Conservation (phyloP, 1,140 invertebrate genomes). For the Achroia grisella region DNA sequence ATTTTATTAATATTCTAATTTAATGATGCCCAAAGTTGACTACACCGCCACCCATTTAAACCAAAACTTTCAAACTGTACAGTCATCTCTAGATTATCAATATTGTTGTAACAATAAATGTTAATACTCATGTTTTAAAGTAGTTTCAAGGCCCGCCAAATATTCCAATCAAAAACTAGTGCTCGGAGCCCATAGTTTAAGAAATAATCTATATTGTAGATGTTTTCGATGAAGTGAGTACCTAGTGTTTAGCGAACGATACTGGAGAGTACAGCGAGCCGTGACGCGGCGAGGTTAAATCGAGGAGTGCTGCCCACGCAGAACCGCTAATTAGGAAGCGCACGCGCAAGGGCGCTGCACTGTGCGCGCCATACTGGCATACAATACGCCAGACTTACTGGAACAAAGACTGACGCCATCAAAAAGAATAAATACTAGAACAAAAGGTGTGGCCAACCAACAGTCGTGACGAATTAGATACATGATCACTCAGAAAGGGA, state of each 20-base stretch:
- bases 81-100: too few species aligned
- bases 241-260: not conserved
- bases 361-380: conserved; percentile 24
- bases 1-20: too few species aligned
- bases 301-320: conserved; percentile 39
- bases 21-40: too few species aligned
- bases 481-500: conserved; percentile 18
- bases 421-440: conserved; percentile 28
- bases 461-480: conserved; percentile 25
- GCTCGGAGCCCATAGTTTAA: too few species aligned
- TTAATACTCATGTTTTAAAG: too few species aligned
- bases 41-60: too few species aligned
- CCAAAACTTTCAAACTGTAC: too few species aligned
- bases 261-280: conserved; percentile 16
- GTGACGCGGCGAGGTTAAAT: conserved; percentile 52
- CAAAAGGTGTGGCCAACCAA: conserved; percentile 31
- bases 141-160: too few species aligned
- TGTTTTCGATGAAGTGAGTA: too few species aligned
- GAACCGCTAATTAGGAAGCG: conserved; percentile 57
- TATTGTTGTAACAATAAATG: too few species aligned
- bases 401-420: conserved; percentile 8
- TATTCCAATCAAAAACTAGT: too few species aligned
- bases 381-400: conserved; percentile 16
- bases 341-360: conserved; percentile 53
- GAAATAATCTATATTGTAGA: too few species aligned